Evolutionary conservation across 2,888 invertebrate genomes (phyloP).

Genomic region (Sarcophaga carnaria): DNA sequence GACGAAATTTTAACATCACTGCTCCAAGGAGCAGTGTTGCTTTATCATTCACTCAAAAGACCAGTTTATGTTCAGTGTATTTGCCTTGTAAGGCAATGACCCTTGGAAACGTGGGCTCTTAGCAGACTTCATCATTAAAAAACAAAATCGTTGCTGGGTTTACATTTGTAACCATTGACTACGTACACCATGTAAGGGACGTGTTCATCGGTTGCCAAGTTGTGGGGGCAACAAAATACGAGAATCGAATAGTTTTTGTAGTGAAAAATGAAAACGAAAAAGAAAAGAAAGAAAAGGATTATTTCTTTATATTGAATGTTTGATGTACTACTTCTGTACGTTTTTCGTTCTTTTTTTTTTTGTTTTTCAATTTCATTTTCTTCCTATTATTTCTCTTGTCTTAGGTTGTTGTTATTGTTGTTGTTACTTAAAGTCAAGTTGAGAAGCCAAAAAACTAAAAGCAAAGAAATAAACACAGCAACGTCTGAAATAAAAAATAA

Average conservation of each 20-base stretch:
- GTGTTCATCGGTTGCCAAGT: background rate
- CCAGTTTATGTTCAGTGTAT: too few species aligned
- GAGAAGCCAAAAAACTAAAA: conserved; percentile 60
- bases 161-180: conserved; percentile 1
- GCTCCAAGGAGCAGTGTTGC: too few species aligned
- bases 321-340: conserved; percentile 1
- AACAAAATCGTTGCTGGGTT: background rate
- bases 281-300: background rate
- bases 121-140: background rate
- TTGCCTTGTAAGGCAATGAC: too few species aligned
- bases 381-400: background rate
- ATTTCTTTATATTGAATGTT: conserved; percentile 28
- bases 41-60: too few species aligned
- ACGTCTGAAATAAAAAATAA: conserved; percentile 3
- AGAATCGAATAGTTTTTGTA: conserved; percentile 14
- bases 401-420: conserved; percentile 44
- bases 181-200: background rate
- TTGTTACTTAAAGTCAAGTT: conserved; percentile 50
- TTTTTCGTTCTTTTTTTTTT: background rate
- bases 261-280: background rate
- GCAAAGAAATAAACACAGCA: conserved; percentile 12
- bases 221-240: background rate
- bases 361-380: background rate
- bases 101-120: background rate
- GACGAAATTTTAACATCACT: too few species aligned